These are phyloP conservation scores for Athalia rosae DNA, from an alignment of 2,888 invertebrate species.

Conservation along the genomic window DNA sequence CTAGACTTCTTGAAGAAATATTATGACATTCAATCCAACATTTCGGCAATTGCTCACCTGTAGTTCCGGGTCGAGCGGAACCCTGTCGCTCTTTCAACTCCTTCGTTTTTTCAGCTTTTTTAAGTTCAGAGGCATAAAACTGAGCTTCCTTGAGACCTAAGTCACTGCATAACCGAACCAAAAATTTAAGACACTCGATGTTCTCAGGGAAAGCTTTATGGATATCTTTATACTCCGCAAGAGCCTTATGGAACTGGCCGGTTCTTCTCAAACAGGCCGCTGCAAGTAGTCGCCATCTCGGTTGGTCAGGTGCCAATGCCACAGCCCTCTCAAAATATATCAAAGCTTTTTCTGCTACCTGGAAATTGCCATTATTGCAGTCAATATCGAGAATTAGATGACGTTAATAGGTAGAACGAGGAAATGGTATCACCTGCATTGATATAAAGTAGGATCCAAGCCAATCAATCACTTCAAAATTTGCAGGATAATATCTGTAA, in stretches of 20 bases:
- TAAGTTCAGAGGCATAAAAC: constrained; percentile 88
- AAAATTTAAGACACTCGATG: constrained; percentile 91
- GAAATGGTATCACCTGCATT: constrained; percentile 76
- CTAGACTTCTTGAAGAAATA: neutral
- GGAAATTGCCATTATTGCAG: neutral
- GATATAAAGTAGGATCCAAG: constrained; percentile 92
- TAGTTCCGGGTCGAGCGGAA: constrained; percentile 76
- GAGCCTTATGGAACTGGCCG: constrained; percentile 89
- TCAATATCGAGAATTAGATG: neutral
- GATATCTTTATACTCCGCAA: constrained; percentile 89
- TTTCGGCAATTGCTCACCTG: constrained; percentile 40
- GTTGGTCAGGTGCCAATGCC: constrained; percentile 75
- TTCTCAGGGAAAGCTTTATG: constrained; percentile 95
- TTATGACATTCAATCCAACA: neutral
- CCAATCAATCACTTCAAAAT: constrained; percentile 86
- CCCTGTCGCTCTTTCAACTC: constrained; percentile 77
- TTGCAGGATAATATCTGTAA: constrained; percentile 70
- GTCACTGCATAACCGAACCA: constrained; percentile 92
- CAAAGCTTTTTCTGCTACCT: constrained; percentile 89
- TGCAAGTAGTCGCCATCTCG: constrained; percentile 90
- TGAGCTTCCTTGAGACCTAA: constrained; percentile 93
- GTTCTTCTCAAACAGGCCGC: constrained; percentile 89
- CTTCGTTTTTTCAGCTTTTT: constrained; percentile 80
- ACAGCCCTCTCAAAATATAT: constrained; percentile 88
- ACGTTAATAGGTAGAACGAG: neutral